Evolutionary conservation across 2,797 vertebrate genomes (phyloP).

Genomic region (Siniperca obscura): DNA sequence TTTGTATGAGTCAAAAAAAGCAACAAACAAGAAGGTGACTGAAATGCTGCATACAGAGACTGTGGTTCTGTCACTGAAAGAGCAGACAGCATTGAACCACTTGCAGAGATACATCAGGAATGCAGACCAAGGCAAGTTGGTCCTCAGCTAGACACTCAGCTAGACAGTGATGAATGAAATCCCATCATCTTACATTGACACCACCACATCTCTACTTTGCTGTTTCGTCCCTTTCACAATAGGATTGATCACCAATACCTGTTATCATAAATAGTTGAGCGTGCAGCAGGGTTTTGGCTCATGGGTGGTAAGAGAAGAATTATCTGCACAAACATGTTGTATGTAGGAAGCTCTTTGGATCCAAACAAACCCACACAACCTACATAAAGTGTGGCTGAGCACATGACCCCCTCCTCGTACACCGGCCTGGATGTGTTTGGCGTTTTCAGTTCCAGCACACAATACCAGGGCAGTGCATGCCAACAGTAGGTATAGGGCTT

Average conservation of each 20-base stretch:
- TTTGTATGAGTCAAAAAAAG: too few relatives aligned
- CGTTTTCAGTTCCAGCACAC: not conserved
- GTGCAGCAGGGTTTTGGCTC: slow-evolving; percentile 6
- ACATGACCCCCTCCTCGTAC: not conserved
- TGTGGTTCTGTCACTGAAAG: too few relatives aligned
- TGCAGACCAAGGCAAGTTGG: too few relatives aligned
- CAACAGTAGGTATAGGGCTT: too few relatives aligned
- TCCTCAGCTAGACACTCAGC: not conserved
- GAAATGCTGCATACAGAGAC: too few relatives aligned
- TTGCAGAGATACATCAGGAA: too few relatives aligned
- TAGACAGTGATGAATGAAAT: not conserved
- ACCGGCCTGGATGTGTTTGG: not conserved
- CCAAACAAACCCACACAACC: not conserved
- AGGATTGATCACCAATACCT: not conserved
- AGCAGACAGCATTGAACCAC: too few relatives aligned
- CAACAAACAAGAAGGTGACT: too few relatives aligned
- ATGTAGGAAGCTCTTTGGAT: not conserved
- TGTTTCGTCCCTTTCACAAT: not conserved
- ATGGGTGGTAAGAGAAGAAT: not conserved
- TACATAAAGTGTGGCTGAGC: not conserved
- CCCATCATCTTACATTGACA: not conserved
- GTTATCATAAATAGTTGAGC: not conserved
- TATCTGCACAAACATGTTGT: not conserved
- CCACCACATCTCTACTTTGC: not conserved
- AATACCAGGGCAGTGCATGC: not conserved